Base-by-base conservation (phyloP, 92 coral and sea anemone genomes). In the Palythoa heliodiscus region DNA sequence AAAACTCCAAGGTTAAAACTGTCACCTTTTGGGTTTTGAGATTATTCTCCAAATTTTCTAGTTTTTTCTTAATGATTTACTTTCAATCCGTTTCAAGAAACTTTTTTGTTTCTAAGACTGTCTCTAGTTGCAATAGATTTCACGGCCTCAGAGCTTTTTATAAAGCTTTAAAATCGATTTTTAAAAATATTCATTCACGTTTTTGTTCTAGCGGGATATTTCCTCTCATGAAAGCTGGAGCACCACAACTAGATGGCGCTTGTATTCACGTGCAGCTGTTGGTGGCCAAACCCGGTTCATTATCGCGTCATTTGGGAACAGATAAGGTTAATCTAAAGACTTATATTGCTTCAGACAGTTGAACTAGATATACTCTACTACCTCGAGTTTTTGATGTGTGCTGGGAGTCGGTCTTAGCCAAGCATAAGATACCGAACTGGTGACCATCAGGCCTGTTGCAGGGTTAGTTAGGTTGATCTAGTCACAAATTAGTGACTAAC, bases 221-320 rank as follows among this genome's bases (percentile, higher is more conserved):
- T 52, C 97, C 98, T 52, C 87, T 96, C 87, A 93, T 96, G 91
- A 90, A 94, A 78, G 81, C 96, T 86, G 96, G 97, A 58, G 96
- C 95, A 47, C 90, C 73, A 37, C 80, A 92, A 61, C 11, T 96
- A 90, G 86, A 84, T 88, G 98, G 97, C 57, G 96, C 96, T 17
- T 87, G 87, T 77, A 57, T 96, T 64, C 97, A 90, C 85, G 92
- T 95, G 19, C 98, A 93, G 52, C 24, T 93, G 69, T 77, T 89
- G 8, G 84, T 91, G 71, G 78, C 85, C 50, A 89, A 87, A 82
- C 89, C 91, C 23, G 75, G 76, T 63, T 40, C 81, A 37, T 57
- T 82, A 5, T 83, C 81, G 52, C 82, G 52, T 11, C 58, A 55
- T 66, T 70, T 63, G 39, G 40, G 75, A 6, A 77, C 29, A n/a